phyloP scores from a whole-genome alignment of 2,888 invertebrate genomes.

The Apotomis betuletana region DNA sequence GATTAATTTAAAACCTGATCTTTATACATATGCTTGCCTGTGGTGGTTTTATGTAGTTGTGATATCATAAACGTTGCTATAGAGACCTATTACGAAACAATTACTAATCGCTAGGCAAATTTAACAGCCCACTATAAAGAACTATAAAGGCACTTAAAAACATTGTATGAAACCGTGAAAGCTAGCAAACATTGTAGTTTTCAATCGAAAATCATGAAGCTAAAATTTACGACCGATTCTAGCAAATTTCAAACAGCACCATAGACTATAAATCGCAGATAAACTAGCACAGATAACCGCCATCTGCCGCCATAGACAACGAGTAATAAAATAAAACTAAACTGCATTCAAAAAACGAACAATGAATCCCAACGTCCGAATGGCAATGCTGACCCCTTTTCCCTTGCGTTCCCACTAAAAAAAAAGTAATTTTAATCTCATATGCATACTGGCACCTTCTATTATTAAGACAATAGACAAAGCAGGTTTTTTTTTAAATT shows the following conservation, averaged over 20 bases:
- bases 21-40: too few species aligned
- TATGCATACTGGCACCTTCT: slow-evolving; percentile 72
- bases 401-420: slow-evolving; percentile 68
- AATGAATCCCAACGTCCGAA: slow-evolving; percentile 64
- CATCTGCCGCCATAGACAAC: slow-evolving; percentile 42
- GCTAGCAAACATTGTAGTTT: slow-evolving; percentile 16
- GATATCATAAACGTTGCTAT: slow-evolving; percentile 28
- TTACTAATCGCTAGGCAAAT: slow-evolving; percentile 11
- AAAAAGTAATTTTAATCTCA: slow-evolving; percentile 72
- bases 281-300: slow-evolving; percentile 39
- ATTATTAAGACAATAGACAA: slow-evolving; percentile 73
- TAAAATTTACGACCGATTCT: slow-evolving; percentile 23
- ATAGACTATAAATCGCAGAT: slow-evolving; percentile 24
- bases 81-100: slow-evolving; percentile 16
- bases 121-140: slow-evolving; percentile 19
- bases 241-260: slow-evolving; percentile 33
- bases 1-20: neutral
- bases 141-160: slow-evolving; percentile 19
- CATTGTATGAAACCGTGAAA: slow-evolving; percentile 12
- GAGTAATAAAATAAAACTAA: slow-evolving; percentile 44
- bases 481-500: slow-evolving; percentile 43
- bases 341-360: slow-evolving; percentile 48
- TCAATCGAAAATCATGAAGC: slow-evolving; percentile 11
- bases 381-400: slow-evolving; percentile 67
- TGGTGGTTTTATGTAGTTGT: slow-evolving; percentile 11